Evolutionary conservation across 1,140 invertebrate species (phyloP).

Genomic region (Drosophila tsacasi): DNA sequence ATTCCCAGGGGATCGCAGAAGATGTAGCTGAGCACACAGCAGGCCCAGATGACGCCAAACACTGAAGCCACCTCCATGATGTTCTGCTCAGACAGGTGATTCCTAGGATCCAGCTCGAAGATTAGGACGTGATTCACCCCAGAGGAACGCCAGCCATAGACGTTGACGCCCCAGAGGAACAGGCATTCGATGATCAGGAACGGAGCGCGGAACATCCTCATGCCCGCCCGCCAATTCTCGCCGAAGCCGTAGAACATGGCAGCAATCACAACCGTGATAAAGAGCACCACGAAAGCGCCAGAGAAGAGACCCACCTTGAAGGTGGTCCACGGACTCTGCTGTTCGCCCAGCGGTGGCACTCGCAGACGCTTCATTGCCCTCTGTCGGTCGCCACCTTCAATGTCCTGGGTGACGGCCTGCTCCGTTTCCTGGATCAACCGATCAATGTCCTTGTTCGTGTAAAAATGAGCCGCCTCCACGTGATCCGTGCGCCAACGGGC

Average conservation of each 20-base stretch:
- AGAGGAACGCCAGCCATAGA: conserved; percentile 94
- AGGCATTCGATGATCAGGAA: conserved; percentile 93
- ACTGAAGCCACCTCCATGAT: conserved; percentile 95
- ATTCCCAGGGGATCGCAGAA: conserved; percentile 91
- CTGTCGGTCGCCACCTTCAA: conserved; percentile 93
- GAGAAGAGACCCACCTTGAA: conserved; percentile 94
- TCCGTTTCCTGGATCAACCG: conserved; percentile 94
- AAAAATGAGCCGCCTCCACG: conserved; percentile 93
- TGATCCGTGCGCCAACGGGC: conserved; percentile 91
- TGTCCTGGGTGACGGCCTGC: conserved; percentile 91
- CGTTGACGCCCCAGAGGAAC: conserved; percentile 95
- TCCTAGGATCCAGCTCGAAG: conserved; percentile 96
- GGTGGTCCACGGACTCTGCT: conserved; percentile 93
- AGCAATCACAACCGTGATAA: conserved; percentile 90
- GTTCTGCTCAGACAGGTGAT: conserved; percentile 94
- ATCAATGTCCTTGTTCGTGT: conserved; percentile 95
- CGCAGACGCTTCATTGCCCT: conserved; percentile 94
- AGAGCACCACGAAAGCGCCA: conserved; percentile 92
- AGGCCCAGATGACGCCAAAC: conserved; percentile 93
- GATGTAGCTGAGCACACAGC: conserved; percentile 88
- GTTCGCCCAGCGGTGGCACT: conserved; percentile 94
- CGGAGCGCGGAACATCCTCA: conserved; percentile 92
- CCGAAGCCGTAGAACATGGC: conserved; percentile 86
- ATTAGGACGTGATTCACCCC: conserved; percentile 95
- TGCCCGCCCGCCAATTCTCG: conserved; percentile 86